Evolutionary conservation across 2,888 invertebrate genomes (phyloP), one percentile per base, ranked within the genome.

Genomic region (Andrena hattorfiana): DNA sequence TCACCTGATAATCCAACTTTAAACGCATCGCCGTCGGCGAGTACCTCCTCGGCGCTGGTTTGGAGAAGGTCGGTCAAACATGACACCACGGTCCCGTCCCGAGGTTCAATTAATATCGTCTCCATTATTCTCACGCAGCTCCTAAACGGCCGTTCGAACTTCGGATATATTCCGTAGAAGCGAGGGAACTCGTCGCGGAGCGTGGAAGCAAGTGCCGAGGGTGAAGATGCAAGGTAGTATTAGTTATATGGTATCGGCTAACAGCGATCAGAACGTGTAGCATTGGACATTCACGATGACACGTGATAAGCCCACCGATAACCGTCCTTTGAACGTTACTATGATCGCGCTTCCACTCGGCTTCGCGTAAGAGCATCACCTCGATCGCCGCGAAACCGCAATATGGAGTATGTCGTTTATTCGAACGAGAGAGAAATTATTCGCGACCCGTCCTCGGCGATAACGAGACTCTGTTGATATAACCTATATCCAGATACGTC

Each of bases 1-100:
- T 87, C 94, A 97, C 97, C 97, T 92, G 98, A 98, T 86, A 98
- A 95, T 51, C 97, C 98, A 79, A 98, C 94, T 91, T 95, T 96
- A 94, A 98, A 98, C 72, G 95, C 94, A 83, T 96, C 96, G 83
- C 96, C 95, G 83, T 94, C 95, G 64, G 94, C 92, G 77, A 97
- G 96, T 32, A 97, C 96, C 88, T 95, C 95, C 82, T 96, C 95
- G 0, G 97, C 96, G 89, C 95, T 95, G 87, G 95, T 95, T 92
- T 97, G 95, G 56, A 97, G 95, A 87, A 96, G 95, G 3, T 94
- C 94, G 71, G 95, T 94, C 28, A 97, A 94, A 90, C 95, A 95
- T 66, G 94, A 94, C 59, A 96, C 95, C 23, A 97, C 95, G 49
- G 86, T 88, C 23, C 87, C 73, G 42, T 84, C 86, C 70, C 91